Conservation (phyloP, 2,797 vertebrate genomes). For the Manis javanica region DNA sequence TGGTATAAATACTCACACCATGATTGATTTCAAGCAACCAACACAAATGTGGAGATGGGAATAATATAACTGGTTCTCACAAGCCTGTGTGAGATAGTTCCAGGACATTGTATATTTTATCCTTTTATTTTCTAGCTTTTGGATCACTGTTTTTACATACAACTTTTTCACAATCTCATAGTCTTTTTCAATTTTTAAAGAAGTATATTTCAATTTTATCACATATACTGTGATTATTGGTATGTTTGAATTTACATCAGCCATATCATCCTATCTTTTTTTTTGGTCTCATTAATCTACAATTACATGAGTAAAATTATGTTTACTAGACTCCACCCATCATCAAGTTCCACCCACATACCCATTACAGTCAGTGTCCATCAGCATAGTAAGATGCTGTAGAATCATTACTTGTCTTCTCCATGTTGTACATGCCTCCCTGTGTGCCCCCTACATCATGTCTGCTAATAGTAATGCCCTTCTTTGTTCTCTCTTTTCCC, state of each 20-base stretch:
- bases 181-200: not conserved
- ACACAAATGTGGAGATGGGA: not conserved
- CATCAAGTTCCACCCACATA: too few relatives aligned
- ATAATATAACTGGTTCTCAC: not conserved
- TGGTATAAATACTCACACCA: not conserved
- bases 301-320: too few relatives aligned
- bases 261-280: not conserved
- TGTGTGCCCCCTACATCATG: too few relatives aligned
- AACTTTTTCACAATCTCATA: not conserved
- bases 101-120: not conserved
- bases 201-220: not conserved
- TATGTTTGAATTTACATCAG: not conserved
- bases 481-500: too few relatives aligned
- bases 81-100: not conserved
- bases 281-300: not conserved
- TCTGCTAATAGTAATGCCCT: too few relatives aligned
- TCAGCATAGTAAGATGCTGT: too few relatives aligned
- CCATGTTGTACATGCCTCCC: too few relatives aligned
- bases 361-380: too few relatives aligned
- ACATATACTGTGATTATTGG: not conserved
- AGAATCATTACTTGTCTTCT: too few relatives aligned
- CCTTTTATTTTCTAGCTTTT: not conserved
- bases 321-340: too few relatives aligned
- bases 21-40: not conserved
- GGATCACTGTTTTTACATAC: not conserved